Evolutionary conservation across 2,113 vertebrate species (phyloP).

Genomic region (Calidris pugnax): DNA sequence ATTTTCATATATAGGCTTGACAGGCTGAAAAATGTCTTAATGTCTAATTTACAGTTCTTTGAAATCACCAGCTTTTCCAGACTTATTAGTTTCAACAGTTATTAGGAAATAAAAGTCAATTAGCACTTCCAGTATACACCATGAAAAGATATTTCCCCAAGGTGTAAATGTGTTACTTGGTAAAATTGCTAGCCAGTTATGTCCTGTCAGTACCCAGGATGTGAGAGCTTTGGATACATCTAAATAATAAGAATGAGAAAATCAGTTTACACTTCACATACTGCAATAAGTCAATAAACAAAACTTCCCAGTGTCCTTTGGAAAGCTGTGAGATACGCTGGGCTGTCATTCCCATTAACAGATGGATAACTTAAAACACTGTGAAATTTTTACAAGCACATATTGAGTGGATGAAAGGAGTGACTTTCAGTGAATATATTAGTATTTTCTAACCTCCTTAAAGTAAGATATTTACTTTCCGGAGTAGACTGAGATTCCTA

Average conservation of each 20-base stretch:
- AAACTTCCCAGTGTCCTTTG: neutral
- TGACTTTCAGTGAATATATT: neutral
- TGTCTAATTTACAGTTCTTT: conserved; percentile 61
- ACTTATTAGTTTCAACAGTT: conserved; percentile 61
- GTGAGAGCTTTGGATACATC: conserved; percentile 41
- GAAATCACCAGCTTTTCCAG: conserved; percentile 50
- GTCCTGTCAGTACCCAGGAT: conserved; percentile 45
- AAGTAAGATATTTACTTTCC: neutral
- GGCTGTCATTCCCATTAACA: neutral
- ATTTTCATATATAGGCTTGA: conserved; percentile 22
- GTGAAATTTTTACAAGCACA: neutral
- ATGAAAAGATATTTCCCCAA: conserved; percentile 68
- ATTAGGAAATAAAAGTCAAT: conserved; percentile 75
- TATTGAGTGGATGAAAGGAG: neutral
- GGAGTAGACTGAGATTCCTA: neutral
- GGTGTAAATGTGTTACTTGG: conserved; percentile 58
- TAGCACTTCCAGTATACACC: conserved; percentile 60
- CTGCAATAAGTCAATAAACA: conserved; percentile 27
- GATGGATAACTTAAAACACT: neutral
- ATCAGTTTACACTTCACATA: conserved; percentile 16
- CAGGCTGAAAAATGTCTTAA: conserved; percentile 4
- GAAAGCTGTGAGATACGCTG: neutral
- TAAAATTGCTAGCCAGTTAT: conserved; percentile 47
- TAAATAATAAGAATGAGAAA: conserved; percentile 35
- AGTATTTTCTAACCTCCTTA: neutral